Base-by-base conservation (phyloP, 2,797 vertebrate genomes). In the Peromyscus nudipes region DNA sequence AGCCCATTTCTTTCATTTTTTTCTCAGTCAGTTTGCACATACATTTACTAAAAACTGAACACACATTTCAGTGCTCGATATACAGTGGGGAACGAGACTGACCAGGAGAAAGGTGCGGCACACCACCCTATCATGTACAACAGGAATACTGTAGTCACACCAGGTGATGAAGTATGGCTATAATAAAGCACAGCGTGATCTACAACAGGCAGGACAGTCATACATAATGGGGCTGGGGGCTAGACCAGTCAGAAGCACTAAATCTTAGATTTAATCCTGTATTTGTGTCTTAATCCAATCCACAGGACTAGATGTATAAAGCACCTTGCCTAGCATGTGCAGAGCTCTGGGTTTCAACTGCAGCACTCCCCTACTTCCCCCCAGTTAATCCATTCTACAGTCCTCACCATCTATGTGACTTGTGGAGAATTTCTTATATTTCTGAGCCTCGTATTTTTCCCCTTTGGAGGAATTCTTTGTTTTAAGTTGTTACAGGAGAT, bases 21-120 rank as follows among this genome's bases (percentile, higher is more conserved):
- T 46, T 64, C 37, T 29, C 46, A 52, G 29, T 57, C 55, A 49
- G 71, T 25, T 93, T 85, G 95, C 37, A 16, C 10, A 76, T 43
- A 92, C 60, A 80, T 27, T 94, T 71, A 94, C 34, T 73, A 82
- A 85, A 93, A 92, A 85, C 4, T 64, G 49, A 60, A 57, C 43
- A 73, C 10, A 25, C 0, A 0, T 49, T 64, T 14, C 88, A 29
- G 34, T 34, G 34, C n/a, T 87, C 81, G 5, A 46, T 46, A 77
- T 2, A 65, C 4, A 31, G n/a, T 62, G 21, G 43, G 60, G 49
- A 73, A 62, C 13, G 67, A 86, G 76, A 77, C 0, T 29, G 76
- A 62, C 52, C 67, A 77, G 31, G 23, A 62, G n/a, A 31, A 37
- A 89, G 62, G 6, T 6, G 5, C 13, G 17, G 62, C 31, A 34